Evolutionary conservation across 2,113 vertebrate species (phyloP).

Genomic region (Macrotis lagotis): DNA sequence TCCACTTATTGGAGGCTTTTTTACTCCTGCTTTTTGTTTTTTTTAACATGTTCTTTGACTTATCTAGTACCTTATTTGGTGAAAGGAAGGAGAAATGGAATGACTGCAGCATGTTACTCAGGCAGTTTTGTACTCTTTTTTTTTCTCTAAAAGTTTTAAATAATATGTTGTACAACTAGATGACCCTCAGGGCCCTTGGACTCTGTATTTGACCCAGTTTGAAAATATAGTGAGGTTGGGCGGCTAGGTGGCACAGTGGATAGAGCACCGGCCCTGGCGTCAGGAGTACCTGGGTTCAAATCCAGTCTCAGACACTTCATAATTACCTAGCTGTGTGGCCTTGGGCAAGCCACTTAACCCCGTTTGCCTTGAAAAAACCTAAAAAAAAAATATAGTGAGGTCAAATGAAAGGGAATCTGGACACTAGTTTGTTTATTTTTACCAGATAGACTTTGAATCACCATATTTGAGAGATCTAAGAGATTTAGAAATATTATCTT

Average conservation of each 20-base stretch:
- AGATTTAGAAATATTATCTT: constrained; percentile 17
- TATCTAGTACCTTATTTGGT: background rate
- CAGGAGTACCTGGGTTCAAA: too few species aligned
- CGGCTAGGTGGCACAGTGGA: too few species aligned
- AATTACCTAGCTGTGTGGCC: too few species aligned
- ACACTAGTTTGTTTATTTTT: constrained; percentile 11
- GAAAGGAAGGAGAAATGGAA: background rate
- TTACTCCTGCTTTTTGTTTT: background rate
- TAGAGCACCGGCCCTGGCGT: too few species aligned
- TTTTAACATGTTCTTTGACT: background rate
- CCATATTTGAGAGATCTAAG: constrained; percentile 17
- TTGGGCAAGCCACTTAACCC: too few species aligned
- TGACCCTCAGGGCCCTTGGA: background rate
- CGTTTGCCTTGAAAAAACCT: too few species aligned
- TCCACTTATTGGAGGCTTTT: background rate
- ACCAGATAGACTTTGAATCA: constrained; percentile 30
- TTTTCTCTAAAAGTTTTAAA: background rate
- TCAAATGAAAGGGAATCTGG: constrained; percentile 8
- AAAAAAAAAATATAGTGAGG: too few species aligned
- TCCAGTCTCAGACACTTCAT: too few species aligned
- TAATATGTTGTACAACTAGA: background rate
- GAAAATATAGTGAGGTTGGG: background rate
- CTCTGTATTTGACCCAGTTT: background rate
- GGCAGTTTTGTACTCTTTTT: background rate
- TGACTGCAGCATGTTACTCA: background rate